Conservation (phyloP, 2,888 invertebrate genomes). For the Sinhomidia bicolor region DNA sequence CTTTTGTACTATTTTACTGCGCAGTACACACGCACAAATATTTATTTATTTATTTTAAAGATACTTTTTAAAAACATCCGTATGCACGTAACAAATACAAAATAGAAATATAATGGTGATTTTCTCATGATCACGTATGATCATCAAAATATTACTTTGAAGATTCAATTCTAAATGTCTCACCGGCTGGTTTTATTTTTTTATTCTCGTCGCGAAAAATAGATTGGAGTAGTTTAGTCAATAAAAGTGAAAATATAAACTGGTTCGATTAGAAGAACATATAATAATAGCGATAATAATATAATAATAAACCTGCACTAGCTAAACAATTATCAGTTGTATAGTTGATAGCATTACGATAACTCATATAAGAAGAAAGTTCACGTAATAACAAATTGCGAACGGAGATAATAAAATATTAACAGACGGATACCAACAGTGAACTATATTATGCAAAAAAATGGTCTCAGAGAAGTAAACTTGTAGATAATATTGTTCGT, state of each 20-base stretch:
- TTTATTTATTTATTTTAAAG: conserved; percentile 63
- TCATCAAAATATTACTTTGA: conserved; percentile 23
- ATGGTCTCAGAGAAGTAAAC: conserved; percentile 37
- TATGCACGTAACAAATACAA: conserved; percentile 75
- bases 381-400: conserved; percentile 22
- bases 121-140: conserved; percentile 21
- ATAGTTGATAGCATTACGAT: conserved; percentile 20
- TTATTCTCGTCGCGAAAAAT: conserved; percentile 69
- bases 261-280: conserved; percentile 51
- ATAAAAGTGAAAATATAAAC: conserved; percentile 74
- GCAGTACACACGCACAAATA: conserved; percentile 58
- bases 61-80: conserved; percentile 68
- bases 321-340: conserved; percentile 35
- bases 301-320: conserved; percentile 26
- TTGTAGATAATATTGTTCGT: conserved; percentile 43
- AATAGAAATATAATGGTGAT: conserved; percentile 75
- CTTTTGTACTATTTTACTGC: conserved; percentile 67
- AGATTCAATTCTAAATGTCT: conserved; percentile 60
- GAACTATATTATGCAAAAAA: conserved; percentile 44
- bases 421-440: conserved; percentile 8
- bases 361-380: conserved; percentile 15
- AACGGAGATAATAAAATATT: conserved; percentile 49
- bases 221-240: conserved; percentile 57
- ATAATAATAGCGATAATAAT: not conserved
- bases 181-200: conserved; percentile 66